These are phyloP conservation scores for Chaetodon auriga DNA, from an alignment of 2,113 vertebrate genomes.

Conservation along the genomic window DNA sequence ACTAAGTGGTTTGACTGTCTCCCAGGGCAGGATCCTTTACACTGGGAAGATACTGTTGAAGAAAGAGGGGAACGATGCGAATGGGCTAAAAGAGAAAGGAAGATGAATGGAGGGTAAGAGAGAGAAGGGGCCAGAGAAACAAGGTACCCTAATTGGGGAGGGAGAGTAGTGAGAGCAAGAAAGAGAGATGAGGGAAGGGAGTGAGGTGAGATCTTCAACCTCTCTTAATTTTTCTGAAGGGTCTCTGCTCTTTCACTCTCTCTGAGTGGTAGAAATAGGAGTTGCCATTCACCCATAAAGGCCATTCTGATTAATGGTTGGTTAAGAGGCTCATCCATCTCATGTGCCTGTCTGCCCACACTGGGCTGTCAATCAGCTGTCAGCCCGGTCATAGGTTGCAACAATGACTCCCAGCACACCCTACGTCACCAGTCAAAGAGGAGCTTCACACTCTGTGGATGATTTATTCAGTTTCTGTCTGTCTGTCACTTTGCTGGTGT, in stretches of 20 bases:
- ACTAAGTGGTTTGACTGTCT: conserved; percentile 75
- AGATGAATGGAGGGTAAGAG: conserved; percentile 45
- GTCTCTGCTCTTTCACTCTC: conserved; percentile 1
- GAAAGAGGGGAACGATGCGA: conserved; percentile 33
- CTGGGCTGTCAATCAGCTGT: conserved; percentile 51
- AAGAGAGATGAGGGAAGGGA: neutral
- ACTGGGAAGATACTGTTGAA: conserved; percentile 67
- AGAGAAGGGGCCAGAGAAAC: neutral
- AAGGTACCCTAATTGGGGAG: neutral
- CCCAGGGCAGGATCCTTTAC: conserved; percentile 73
- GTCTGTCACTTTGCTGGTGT: neutral
- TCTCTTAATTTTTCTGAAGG: conserved; percentile 32
- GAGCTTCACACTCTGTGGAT: neutral
- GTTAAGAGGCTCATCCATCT: conserved; percentile 61
- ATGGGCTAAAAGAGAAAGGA: neutral
- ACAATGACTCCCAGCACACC: conserved; percentile 35
- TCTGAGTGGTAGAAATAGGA: conserved; percentile 41
- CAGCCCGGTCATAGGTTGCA: conserved; percentile 8
- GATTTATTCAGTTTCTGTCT: neutral
- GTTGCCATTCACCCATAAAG: conserved; percentile 23
- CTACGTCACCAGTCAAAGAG: conserved; percentile 20
- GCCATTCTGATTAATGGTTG: conserved; percentile 57
- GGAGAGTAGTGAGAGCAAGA: too few relatives aligned
- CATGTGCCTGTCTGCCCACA: neutral
- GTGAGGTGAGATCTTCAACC: conserved; percentile 6